phyloP scores from a whole-genome alignment of 2,797 vertebrate species.

The Yasuhikotakia modesta region DNA sequence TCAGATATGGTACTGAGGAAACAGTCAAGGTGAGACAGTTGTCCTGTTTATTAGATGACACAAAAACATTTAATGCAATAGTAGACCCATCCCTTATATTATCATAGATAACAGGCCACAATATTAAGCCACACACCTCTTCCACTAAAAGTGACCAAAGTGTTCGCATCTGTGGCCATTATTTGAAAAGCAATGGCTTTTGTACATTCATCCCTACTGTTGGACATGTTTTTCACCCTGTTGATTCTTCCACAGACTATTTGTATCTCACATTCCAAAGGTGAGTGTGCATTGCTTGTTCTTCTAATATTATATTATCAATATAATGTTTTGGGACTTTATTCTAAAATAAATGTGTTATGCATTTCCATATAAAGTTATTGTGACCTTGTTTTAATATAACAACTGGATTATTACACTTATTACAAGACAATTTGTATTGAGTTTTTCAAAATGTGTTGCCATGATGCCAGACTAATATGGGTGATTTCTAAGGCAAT shows the following conservation, averaged over 20 bases:
- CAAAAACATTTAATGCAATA: slow-evolving; percentile 18
- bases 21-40: slow-evolving; percentile 70
- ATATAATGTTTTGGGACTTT: too few species aligned
- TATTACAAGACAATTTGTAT: too few species aligned
- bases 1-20: background rate
- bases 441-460: too few species aligned
- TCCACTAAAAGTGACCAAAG: background rate
- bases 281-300: too few species aligned
- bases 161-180: background rate
- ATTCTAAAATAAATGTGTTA: too few species aligned
- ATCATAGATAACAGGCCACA: slow-evolving; percentile 63
- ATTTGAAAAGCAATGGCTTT: background rate
- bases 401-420: too few species aligned
- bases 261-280: slow-evolving; percentile 51
- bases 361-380: too few species aligned
- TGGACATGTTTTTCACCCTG: slow-evolving; percentile 48
- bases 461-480: background rate
- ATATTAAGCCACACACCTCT: slow-evolving; percentile 62
- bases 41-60: slow-evolving; percentile 50
- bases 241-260: slow-evolving; percentile 59
- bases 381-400: too few species aligned
- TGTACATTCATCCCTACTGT: slow-evolving; percentile 9
- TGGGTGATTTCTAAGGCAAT: background rate
- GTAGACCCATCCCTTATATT: slow-evolving; percentile 28
- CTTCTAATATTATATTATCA: too few species aligned